Conservation (phyloP, 2,888 invertebrate species). For the Chrysolina haemoptera region DNA sequence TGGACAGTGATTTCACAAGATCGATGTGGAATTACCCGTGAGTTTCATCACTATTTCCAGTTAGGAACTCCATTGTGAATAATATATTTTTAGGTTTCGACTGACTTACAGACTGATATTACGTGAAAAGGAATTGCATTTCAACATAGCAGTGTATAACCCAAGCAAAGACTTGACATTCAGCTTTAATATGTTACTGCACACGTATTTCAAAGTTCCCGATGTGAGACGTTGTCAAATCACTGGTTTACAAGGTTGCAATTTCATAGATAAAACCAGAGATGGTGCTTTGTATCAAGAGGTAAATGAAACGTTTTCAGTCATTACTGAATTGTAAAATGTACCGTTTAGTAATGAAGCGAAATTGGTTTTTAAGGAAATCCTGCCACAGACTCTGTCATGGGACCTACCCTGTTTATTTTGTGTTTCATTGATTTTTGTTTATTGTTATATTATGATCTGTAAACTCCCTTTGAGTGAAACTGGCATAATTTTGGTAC, state of each 20-base stretch:
- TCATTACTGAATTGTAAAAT: not conserved
- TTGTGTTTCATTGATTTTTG: too few species aligned
- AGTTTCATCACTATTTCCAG: constrained; percentile 65
- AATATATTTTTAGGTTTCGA: constrained; percentile 79
- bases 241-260: constrained; percentile 90
- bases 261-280: constrained; percentile 84
- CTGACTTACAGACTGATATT: constrained; percentile 93
- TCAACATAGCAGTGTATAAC: constrained; percentile 94
- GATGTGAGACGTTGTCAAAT: constrained; percentile 94
- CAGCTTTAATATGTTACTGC: constrained; percentile 92
- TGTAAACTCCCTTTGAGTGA: too few species aligned
- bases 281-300: constrained; percentile 91
- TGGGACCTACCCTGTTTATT: too few species aligned
- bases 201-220: constrained; percentile 96
- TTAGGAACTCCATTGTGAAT: not conserved
- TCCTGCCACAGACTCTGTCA: too few species aligned
- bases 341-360: not conserved
- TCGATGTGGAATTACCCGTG: constrained; percentile 96
- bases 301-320: constrained; percentile 49
- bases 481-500: too few species aligned
- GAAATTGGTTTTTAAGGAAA: too few species aligned
- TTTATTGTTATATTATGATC: too few species aligned
- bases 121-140: constrained; percentile 92
- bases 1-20: constrained; percentile 93
- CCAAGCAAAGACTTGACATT: constrained; percentile 93